A percentile compares a stretch with the other conserved stretches of the same genome.
These are phyloP conservation scores for Limnephilus marmoratus DNA, from an alignment of 2,888 invertebrate genomes.

Conservation along the genomic window DNA sequence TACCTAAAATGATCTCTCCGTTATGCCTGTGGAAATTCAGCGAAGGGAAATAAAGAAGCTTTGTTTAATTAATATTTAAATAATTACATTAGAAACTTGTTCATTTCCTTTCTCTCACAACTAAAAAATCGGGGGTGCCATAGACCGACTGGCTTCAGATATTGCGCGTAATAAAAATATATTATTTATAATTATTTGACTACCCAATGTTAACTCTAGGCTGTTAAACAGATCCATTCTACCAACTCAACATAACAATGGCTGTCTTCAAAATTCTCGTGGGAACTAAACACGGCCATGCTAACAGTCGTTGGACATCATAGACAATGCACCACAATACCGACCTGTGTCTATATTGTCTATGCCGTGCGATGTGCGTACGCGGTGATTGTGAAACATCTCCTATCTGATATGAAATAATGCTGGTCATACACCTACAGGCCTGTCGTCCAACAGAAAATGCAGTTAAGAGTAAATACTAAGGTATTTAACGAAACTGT, in stretches of 20 bases:
- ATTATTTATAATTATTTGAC: background rate
- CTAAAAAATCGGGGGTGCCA: background rate
- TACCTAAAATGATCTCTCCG: too few species aligned
- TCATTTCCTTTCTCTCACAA: background rate
- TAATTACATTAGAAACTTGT: background rate
- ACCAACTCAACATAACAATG: slow-evolving; percentile 13
- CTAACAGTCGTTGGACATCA: slow-evolving; percentile 24
- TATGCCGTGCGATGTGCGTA: slow-evolving; percentile 19
- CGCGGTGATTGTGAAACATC: slow-evolving; percentile 31
- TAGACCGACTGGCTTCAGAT: background rate
- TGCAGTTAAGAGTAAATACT: background rate
- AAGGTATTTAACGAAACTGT: too few species aligned
- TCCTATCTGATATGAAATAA: slow-evolving; percentile 19
- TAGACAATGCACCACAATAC: slow-evolving; percentile 37
- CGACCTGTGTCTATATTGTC: slow-evolving; percentile 10
- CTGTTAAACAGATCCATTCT: background rate
- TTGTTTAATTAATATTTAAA: too few species aligned
- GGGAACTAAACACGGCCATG: slow-evolving; percentile 7
- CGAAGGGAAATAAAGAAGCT: too few species aligned
- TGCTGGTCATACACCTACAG: background rate
- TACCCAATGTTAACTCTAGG: background rate
- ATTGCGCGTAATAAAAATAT: background rate
- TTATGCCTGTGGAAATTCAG: too few species aligned
- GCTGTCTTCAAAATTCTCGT: slow-evolving; percentile 24
- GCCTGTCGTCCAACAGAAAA: background rate